Evolutionary conservation across 2,113 vertebrate species (phyloP), one percentile per base, ranked within the genome.

Genomic region (Dissostichus mawsoni): DNA sequence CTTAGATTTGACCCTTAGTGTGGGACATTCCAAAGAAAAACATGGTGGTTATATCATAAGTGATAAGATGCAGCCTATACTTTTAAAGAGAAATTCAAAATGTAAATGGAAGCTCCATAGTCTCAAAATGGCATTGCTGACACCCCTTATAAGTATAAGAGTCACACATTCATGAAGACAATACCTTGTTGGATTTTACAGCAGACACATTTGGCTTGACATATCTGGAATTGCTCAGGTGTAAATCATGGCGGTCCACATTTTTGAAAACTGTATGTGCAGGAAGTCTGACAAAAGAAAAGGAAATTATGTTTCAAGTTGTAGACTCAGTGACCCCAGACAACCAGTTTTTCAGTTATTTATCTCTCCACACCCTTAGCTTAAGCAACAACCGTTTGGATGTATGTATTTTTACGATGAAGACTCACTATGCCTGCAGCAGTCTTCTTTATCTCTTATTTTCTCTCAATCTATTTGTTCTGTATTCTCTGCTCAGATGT

Each of bases 311-410:
- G n/a, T 59, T 44, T 57, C 58, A 74, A 68, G 50, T 72, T 20
- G 66, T 25, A 70, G 86, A 87, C 82, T 77, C 58, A 0, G 41
- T 74, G 56, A 82, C 84, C 29, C 81, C 50, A 72, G 71, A 52
- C 18, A 70, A 68, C 61, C 55, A 36, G 74, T 88, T 68, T 53
- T 69, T 67, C 73, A 5, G 29, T 66, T 72, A 23, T 20, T n/a
- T 58, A 36, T 41, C 36, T 41, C 36, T 67, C 64, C 61, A 69
- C 29, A 0, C 56, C 36, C 66, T 48, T 29, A 47, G 29, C 59
- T 87, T 69, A 1, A 62, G 56, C 4, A 69, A 45, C 67, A 76
- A 58, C 65, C 55, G 67, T 73, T 78, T 58, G 56, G 47, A 62
- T 71, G 73, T 50, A n/a, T 67, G 58, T 48, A 58, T 18, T 20